These are phyloP conservation scores for Cyanoderma ruficeps DNA, from an alignment of 2,113 vertebrate genomes.

Conservation along the genomic window DNA sequence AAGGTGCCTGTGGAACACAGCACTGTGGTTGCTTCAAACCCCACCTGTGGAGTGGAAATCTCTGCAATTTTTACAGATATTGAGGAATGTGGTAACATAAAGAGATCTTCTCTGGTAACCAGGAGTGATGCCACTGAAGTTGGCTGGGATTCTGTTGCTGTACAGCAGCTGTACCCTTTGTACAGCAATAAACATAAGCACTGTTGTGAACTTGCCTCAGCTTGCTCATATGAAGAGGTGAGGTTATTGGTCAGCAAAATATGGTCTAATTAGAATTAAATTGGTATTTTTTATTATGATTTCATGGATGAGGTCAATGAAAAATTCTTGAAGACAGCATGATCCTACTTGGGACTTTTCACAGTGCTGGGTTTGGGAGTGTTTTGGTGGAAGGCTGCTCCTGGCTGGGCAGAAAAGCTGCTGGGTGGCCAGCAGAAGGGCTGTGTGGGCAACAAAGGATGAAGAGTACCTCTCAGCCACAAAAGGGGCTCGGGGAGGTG, in stretches of 20 bases:
- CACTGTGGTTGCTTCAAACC: neutral
- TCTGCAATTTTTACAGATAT: rapidly evolving
- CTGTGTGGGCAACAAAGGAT: neutral
- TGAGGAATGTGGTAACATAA: neutral
- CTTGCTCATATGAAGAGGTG: neutral
- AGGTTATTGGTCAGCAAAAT: neutral
- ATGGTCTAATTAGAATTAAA: neutral
- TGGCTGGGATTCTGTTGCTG: neutral
- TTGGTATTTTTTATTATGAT: neutral
- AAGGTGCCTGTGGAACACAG: neutral
- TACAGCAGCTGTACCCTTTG: neutral
- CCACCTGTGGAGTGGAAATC: neutral
- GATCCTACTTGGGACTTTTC: neutral
- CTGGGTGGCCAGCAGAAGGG: neutral
- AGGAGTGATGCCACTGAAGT: neutral
- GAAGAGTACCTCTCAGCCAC: neutral
- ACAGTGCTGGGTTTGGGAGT: rapidly evolving
- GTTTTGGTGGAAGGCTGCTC: neutral
- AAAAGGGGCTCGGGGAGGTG: neutral
- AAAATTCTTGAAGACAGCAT: neutral
- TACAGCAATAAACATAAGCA: neutral
- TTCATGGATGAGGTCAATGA: neutral
- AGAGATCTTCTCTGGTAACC: neutral
- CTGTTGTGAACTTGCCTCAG: neutral
- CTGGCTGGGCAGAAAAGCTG: neutral